Evolutionary conservation across 2,888 invertebrate species (phyloP), one percentile per base, ranked within the genome.

Genomic region (Dryobota labecula): DNA sequence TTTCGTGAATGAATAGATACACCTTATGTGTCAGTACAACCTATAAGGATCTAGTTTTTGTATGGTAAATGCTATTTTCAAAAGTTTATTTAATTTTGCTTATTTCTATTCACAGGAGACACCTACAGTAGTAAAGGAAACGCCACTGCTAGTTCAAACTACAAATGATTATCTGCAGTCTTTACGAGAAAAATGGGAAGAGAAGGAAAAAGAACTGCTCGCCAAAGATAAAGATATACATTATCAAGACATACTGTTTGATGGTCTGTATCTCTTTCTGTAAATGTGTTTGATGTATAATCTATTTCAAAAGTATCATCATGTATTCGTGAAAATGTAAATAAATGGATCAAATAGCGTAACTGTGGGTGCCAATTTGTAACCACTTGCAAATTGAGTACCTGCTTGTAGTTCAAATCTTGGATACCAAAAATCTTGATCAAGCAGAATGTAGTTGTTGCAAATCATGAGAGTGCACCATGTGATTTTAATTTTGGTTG

Each of bases 191-290:
- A 98, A 98, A 90, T 99, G 99, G 99, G 98, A 99, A 87, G 96
- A 98, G 79, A 98, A 99, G 87, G 98, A 98, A 88, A 96, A 96
- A 61, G 97, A 97, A 87, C 94, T 98, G 65, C 90, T 97, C 0
- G 96, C 97, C 6, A 98, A 98, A 92, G 95, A 97, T 73, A 92
- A 90, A 83, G 96, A 98, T 92, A 96, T 98, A 64, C 99, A 99
- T 94, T 99, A 99, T 90, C 98, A 99, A 93, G 99, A 99, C 95
- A 96, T 99, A 65, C 96, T 98, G 70, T 99, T 98, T 92, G 98
- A 98, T 92, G 98, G 98, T 98, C 73, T 73, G 87, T 86, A 71
- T 41, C 7, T 51, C 8, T 56, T 57, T 57, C 4, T 27, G 33
- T 53, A 24, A 30, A 18, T 36, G 9, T 56, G 8, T 4, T 27